phyloP scores from a whole-genome alignment of 2,888 invertebrate genomes.

The Antheraea yamamai region DNA sequence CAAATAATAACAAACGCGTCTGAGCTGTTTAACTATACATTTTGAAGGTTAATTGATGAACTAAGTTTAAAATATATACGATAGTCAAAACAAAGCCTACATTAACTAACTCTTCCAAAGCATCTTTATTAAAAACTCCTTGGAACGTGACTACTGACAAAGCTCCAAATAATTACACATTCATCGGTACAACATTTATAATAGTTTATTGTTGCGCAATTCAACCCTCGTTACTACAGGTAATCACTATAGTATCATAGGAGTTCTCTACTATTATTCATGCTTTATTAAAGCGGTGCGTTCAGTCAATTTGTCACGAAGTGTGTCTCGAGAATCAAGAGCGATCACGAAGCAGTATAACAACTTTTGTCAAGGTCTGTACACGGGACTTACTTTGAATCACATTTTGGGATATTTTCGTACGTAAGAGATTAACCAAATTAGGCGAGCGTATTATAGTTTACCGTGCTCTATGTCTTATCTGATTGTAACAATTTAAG shows the following conservation, averaged over 20 bases:
- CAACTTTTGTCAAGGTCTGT: slow-evolving; percentile 15
- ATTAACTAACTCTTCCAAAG: not conserved
- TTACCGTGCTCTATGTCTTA: not conserved
- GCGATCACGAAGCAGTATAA: slow-evolving; percentile 51
- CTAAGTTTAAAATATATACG: not conserved
- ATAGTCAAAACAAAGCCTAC: not conserved
- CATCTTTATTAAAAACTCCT: not conserved
- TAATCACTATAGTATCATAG: slow-evolving; percentile 29
- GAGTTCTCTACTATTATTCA: slow-evolving; percentile 23
- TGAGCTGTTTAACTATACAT: no score
- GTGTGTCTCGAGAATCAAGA: slow-evolving; percentile 34
- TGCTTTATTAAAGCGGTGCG: slow-evolving; percentile 30
- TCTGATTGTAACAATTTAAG: not conserved
- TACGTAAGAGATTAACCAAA: not conserved
- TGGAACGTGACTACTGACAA: slow-evolving; percentile 61
- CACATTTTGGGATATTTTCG: not conserved
- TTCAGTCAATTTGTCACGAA: slow-evolving; percentile 57
- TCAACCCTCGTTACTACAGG: slow-evolving; percentile 37
- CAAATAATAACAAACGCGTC: no score
- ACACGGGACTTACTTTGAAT: not conserved
- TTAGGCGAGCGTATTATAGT: not conserved
- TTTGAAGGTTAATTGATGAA: not conserved
- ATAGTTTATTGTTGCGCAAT: slow-evolving; percentile 54
- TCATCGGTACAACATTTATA: slow-evolving; percentile 43
- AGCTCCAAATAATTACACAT: slow-evolving; percentile 54